Percentiles rank a stretch among this genome's conserved stretches.
Conservation (phyloP, 2,888 invertebrate genomes). For the Sthenelais limicola region DNA sequence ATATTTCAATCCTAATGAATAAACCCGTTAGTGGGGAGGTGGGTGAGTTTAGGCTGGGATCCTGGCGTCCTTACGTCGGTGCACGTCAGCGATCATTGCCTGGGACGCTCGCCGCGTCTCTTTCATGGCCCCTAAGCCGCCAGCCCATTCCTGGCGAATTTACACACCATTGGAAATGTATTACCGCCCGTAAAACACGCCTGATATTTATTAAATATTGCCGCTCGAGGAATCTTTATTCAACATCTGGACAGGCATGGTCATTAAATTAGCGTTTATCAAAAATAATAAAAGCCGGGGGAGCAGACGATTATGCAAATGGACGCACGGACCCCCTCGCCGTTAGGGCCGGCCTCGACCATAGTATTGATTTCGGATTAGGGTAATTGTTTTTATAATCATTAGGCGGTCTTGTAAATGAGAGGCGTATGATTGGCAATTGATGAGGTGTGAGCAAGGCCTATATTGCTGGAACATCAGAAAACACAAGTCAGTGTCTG, state of each 20-base stretch:
- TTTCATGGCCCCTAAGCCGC: no score
- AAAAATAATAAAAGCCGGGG: constrained; percentile 26
- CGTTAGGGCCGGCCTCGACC: background rate
- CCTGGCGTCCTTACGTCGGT: no score
- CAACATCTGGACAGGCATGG: constrained; percentile 43
- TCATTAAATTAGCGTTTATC: constrained; percentile 43
- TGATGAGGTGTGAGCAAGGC: constrained; percentile 28
- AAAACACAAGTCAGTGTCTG: constrained; percentile 16
- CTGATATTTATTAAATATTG: constrained; percentile 43
- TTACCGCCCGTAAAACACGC: constrained; percentile 33
- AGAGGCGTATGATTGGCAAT: constrained; percentile 25
- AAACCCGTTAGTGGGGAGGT: background rate
- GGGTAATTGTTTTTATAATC: constrained; percentile 44
- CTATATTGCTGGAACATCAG: constrained; percentile 26
- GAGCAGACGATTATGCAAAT: constrained; percentile 35
- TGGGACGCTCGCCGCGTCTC: background rate
- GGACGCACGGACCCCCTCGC: constrained; percentile 9
- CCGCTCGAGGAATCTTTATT: constrained; percentile 39
- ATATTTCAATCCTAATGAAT: no score
- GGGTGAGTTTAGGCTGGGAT: background rate
- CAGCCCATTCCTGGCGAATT: background rate
- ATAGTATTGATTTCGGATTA: constrained; percentile 32
- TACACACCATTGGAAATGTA: constrained; percentile 27
- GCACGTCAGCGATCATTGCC: no score
- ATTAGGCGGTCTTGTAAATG: constrained; percentile 27